Percentiles rank a stretch among this genome's conserved stretches.
These are phyloP conservation scores for Phoeniculus purpureus DNA, from an alignment of 2,797 vertebrate genomes.

Conservation along the genomic window DNA sequence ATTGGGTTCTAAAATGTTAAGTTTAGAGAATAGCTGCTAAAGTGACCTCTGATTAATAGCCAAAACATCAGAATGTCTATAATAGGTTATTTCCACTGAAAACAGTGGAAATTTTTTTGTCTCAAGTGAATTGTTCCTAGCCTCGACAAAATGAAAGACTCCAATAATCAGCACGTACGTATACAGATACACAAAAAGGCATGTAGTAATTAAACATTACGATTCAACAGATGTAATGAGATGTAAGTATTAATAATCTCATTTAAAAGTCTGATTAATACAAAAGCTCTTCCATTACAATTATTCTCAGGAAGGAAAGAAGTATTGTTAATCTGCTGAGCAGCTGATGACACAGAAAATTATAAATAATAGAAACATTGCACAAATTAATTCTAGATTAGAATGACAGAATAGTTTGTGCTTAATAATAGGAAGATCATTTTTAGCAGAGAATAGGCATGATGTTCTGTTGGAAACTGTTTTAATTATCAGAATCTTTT, in stretches of 20 bases:
- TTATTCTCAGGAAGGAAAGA: constrained; percentile 38
- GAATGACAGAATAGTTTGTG: constrained; percentile 39
- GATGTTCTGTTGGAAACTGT: background rate
- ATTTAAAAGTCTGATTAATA: constrained; percentile 69
- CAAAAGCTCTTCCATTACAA: constrained; percentile 56
- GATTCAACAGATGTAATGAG: constrained; percentile 56
- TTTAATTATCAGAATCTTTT: constrained; percentile 30
- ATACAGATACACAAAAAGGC: constrained; percentile 18
- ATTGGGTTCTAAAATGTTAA: background rate
- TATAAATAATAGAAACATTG: constrained; percentile 65
- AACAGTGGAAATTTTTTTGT: background rate
- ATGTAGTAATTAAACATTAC: constrained; percentile 56
- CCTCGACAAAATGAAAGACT: constrained; percentile 8
- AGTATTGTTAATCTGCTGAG: constrained; percentile 60
- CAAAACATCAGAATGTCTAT: background rate
- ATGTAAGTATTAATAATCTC: constrained; percentile 62
- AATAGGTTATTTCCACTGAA: background rate
- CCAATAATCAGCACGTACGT: background rate
- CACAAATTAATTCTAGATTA: constrained; percentile 67
- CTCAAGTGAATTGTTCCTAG: constrained; percentile 23
- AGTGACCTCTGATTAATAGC: background rate
- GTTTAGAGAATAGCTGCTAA: background rate
- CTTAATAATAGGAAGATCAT: constrained; percentile 38
- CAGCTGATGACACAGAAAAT: constrained; percentile 69
- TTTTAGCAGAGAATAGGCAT: constrained; percentile 38